phyloP scores from a whole-genome alignment of 2,888 invertebrate species.

The Tanaodytes sp. region DNA sequence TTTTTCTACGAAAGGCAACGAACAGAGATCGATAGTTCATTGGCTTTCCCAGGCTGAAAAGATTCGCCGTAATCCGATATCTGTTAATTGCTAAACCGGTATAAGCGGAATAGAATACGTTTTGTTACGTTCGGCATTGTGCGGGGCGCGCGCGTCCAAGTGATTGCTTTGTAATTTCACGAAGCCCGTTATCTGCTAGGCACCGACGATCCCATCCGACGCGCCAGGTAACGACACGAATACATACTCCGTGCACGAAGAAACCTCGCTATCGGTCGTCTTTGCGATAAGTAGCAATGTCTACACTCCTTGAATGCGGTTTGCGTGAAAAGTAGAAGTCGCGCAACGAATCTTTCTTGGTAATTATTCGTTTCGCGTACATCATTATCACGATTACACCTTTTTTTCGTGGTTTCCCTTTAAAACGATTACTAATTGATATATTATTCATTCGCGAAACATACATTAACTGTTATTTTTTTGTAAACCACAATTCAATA shows the following conservation, averaged over 20 bases:
- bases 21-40: slow-evolving; percentile 2
- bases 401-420: too few relatives aligned
- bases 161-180: slow-evolving; percentile 58
- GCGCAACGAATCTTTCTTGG: slow-evolving; percentile 22
- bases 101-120: slow-evolving; percentile 48
- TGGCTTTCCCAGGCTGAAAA: slow-evolving; percentile 29
- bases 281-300: slow-evolving; percentile 45
- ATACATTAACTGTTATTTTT: too few relatives aligned
- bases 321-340: slow-evolving; percentile 26
- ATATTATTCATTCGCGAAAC: too few relatives aligned
- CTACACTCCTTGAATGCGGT: slow-evolving; percentile 29
- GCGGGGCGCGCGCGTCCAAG: slow-evolving; percentile 41
- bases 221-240: slow-evolving; percentile 36
- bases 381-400: too few relatives aligned
- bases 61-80: slow-evolving; percentile 43
- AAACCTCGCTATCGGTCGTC: slow-evolving; percentile 41
- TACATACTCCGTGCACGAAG: slow-evolving; percentile 38
- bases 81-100: slow-evolving; percentile 53
- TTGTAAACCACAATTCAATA: too few relatives aligned
- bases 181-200: slow-evolving; percentile 57
- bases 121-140: slow-evolving; percentile 49
- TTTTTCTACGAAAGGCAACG: neutral
- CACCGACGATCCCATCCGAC: slow-evolving; percentile 46
- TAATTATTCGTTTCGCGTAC: too few relatives aligned
- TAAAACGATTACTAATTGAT: too few relatives aligned